Evolutionary conservation across 2,797 vertebrate species (phyloP).

Genomic region (Serranus cabrilla): DNA sequence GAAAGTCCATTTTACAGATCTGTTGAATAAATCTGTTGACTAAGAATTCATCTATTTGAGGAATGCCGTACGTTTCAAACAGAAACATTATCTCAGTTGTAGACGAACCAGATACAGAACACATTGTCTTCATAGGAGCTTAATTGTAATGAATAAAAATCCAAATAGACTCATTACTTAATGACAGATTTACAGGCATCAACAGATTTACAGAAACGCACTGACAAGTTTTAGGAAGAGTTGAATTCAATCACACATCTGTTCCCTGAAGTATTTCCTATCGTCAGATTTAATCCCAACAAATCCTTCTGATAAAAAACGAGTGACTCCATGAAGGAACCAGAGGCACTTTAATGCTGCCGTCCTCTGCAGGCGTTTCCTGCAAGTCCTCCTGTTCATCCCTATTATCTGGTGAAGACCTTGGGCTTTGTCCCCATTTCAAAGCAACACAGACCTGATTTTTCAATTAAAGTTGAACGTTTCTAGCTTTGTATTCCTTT

Average conservation of each 20-base stretch:
- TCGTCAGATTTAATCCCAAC: not conserved
- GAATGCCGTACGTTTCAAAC: no score
- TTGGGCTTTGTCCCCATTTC: conserved; percentile 35
- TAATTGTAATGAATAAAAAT: not conserved
- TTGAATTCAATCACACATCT: not conserved
- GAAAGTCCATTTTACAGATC: no score
- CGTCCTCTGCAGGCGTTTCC: not conserved
- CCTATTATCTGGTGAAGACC: conserved; percentile 7
- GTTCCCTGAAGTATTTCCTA: conserved; percentile 10
- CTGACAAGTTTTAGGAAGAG: not conserved
- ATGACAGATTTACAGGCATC: not conserved
- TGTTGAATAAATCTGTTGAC: no score
- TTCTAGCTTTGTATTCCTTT: conserved; percentile 22
- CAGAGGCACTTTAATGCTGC: conserved; percentile 4
- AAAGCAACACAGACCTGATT: not conserved
- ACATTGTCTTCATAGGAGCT: no score
- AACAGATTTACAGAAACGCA: conserved; percentile 24
- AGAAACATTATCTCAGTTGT: not conserved
- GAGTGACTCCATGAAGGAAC: not conserved
- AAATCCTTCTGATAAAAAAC: conserved; percentile 11
- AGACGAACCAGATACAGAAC: no score
- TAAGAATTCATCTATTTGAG: no score
- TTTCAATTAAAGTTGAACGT: conserved; percentile 1
- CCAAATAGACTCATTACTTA: not conserved
- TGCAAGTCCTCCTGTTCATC: conserved; percentile 4